Base-by-base conservation (phyloP, 1,140 invertebrate species). In the Thrips palmi region DNA sequence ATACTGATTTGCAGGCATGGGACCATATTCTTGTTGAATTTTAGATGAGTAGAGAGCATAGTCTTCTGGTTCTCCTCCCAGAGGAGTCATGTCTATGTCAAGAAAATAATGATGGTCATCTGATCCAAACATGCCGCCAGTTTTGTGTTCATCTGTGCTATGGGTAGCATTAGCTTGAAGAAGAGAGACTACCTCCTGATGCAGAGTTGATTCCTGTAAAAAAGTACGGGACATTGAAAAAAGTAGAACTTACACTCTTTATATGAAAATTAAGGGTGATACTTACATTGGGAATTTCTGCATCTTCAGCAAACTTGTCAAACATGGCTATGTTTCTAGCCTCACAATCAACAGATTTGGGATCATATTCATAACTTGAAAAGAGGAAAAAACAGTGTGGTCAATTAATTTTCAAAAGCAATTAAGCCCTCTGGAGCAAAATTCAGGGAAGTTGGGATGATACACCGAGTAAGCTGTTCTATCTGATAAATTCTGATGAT, bases 71-170 rank as follows among this genome's bases (percentile, higher is more conserved):
- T 54, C 44, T 20, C 58, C 53, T 2, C 66, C 70, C 25, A 72
- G 50, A 37, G 67, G 53, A 21, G 60, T 64, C 61, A 71, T 69
- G 46, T 73, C 70, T 41, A 73, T 55, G 49, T 73, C 70, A 33
- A 72, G 49, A 29, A 73, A 64, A 50, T 66, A 73, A 50, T 73
- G 70, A 42, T 56, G 55, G 50, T 73, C 70, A 33, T 69, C 66
- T 33, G 48, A 49, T n/a, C 70, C 70, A 47, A 52, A 68, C 17
- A 51, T 52, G 33, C 62, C 65, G 17, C 58, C 58, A 12, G 58
- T 57, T 50, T 66, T 67, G 48, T 72, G 67, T 32, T 67, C 70
- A 25, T 71, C 69, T 4, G 70, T 71, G 43, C 65, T 67, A 41
- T 69, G 64, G 11, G 60, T 67, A 17, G 61, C 56, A 3, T 59